Evolutionary conservation across 2,113 vertebrate genomes (phyloP).

Genomic region (Poeciliopsis occidentalis): DNA sequence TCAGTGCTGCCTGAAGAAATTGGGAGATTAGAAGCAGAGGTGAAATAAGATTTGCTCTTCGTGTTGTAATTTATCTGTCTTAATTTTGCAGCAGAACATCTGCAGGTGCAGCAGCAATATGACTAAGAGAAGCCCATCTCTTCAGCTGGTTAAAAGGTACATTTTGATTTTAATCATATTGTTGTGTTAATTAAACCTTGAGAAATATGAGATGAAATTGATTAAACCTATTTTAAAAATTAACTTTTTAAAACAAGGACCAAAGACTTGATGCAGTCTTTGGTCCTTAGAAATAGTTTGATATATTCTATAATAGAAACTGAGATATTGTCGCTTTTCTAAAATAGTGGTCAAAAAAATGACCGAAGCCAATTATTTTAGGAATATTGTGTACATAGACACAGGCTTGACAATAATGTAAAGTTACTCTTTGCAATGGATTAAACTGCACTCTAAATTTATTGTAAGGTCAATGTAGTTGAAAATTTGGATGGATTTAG

Average conservation of each 20-base stretch:
- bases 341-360: no score
- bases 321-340: background rate
- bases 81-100: conserved; percentile 29
- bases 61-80: background rate
- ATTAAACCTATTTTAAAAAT: background rate
- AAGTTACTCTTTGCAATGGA: background rate
- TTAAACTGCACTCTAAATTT: background rate
- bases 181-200: background rate
- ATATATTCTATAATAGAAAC: background rate
- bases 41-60: background rate
- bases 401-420: background rate
- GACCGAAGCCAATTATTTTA: no score
- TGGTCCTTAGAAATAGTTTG: background rate
- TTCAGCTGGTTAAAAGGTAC: conserved; percentile 69
- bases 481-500: no score
- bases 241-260: no score
- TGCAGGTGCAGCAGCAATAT: conserved; percentile 57
- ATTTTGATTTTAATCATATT: background rate
- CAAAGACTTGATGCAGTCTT: background rate
- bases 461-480: background rate
- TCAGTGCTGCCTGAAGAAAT: background rate
- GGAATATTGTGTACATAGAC: background rate
- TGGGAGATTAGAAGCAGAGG: no score
- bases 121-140: conserved; percentile 63
- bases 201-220: background rate